Percentiles rank a stretch among this genome's conserved stretches.
These are phyloP conservation scores for Pangasius sanitwongsei DNA, from an alignment of 2,797 vertebrate species.

Conservation along the genomic window DNA sequence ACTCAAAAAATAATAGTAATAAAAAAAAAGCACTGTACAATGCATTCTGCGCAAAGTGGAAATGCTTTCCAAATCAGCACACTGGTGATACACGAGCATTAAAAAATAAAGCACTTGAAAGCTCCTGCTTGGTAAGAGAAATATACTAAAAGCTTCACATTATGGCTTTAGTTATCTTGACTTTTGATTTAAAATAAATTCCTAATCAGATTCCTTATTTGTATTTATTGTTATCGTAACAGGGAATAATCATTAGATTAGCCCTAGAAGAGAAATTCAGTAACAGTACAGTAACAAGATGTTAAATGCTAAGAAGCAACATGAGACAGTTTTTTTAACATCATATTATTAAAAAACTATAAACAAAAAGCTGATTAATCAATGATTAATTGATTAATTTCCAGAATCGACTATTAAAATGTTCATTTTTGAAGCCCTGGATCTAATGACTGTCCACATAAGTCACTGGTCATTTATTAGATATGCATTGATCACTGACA, in stretches of 20 bases:
- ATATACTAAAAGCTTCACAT: no score
- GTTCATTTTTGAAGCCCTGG: neutral
- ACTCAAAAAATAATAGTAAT: no score
- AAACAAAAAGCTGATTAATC: neutral
- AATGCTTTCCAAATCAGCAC: neutral
- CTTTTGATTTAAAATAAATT: no score
- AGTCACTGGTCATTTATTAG: neutral
- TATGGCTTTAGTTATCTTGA: no score
- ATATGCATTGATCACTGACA: neutral
- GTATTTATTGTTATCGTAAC: neutral
- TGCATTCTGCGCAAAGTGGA: neutral
- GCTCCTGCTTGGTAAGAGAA: no score
- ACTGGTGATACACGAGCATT: neutral
- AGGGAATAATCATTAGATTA: neutral
- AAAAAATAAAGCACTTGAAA: no score
- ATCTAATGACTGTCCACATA: neutral
- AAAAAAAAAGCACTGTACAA: no score
- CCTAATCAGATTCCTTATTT: neutral
- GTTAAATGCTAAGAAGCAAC: no score
- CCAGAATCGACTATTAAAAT: neutral
- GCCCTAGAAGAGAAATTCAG: neutral
- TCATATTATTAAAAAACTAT: neutral
- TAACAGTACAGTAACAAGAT: neutral
- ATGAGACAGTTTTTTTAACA: neutral
- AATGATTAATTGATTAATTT: neutral